Conservation (phyloP, 1,140 invertebrate genomes). For the Drosophila virilis region DNA sequence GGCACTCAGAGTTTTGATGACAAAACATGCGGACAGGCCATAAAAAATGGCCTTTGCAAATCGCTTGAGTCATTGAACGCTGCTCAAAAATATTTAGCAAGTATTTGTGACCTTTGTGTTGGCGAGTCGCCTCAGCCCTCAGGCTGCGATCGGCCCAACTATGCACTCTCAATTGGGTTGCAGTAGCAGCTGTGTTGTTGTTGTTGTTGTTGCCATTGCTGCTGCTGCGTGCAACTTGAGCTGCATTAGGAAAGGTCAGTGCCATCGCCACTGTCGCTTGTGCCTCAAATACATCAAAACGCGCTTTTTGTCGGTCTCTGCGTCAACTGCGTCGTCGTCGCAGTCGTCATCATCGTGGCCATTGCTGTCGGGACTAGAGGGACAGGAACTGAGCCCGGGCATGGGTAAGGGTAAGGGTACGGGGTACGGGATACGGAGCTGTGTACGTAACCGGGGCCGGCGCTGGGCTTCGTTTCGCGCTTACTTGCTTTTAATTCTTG, state of each 20-base stretch:
- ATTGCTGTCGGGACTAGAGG: conserved; percentile 24
- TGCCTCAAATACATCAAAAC: conserved; percentile 80
- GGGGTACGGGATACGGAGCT: conserved; percentile 14
- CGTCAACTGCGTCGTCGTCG: conserved; percentile 35
- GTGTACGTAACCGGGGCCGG: conserved; percentile 14
- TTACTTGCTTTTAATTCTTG: conserved; percentile 81
- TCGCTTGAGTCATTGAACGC: conserved; percentile 15
- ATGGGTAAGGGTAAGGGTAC: neutral
- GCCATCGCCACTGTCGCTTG: conserved; percentile 61
- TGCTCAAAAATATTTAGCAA: conserved; percentile 22
- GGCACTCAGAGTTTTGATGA: conserved; percentile 12
- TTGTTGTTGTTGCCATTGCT: conserved; percentile 15
- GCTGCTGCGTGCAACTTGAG: conserved; percentile 67
- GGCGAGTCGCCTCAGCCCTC: neutral
- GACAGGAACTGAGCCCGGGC: conserved; percentile 13
- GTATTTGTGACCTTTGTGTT: conserved; percentile 38
- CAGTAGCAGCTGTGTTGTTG: conserved; percentile 11
- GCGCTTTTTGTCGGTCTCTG: conserved; percentile 72
- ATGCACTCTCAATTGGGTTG: conserved; percentile 35
- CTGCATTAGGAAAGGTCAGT: conserved; percentile 81
- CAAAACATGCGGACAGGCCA: neutral
- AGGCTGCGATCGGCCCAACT: conserved; percentile 18
- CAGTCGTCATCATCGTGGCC: conserved; percentile 9
- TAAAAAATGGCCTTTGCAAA: conserved; percentile 17
- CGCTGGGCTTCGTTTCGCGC: conserved; percentile 64